Base-by-base conservation (phyloP, 2,113 vertebrate species). In the Chroicocephalus ridibundus region DNA sequence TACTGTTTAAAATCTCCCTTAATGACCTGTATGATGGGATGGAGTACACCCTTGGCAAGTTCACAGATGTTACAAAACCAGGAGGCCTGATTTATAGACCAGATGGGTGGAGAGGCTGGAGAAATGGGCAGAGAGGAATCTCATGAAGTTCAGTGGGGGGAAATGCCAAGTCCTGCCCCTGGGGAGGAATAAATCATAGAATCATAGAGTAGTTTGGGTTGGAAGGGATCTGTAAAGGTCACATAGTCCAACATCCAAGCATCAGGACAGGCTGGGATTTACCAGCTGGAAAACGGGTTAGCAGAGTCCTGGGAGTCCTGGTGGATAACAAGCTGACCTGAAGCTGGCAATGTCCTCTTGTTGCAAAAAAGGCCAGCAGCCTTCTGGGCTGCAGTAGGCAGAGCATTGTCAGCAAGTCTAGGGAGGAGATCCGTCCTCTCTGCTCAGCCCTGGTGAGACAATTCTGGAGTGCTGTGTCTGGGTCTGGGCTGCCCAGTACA, bases 301-400 rank as follows among this genome's bases (percentile, higher is more conserved):
- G 6, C 18, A 79, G 51, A 61, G 26, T n/a, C 1, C 2, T 51
- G 34, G 15, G 15, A 49, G 5, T 64, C 25, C 24, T 70, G 54
- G 15, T 14, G 3, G 15, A 62, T 24, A 65, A 3, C 1, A n/a
- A 49, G 11, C 24, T 86, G 38, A 49, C 10, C 26, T 77, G 18
- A 32, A 24, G 2, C 13, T 44, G 44, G 8, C 1, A 68, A 24
- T 58, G 34, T 31, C 14, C 5, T 74, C 8, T 38, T 93, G 40
- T 2, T 1, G 5, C 9, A 26, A 78, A 69, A 14, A 11, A 10
- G 6, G 8, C 1, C 11, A n/a, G 6, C 4, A 44, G 5, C 3
- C 5, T 44, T 34, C 36, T 13, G 25, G 16, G 13, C 5, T 86
- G 10, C 21, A 24, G 47, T 20, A 10, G 9, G 13, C 10, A 78